Evolutionary conservation across 2,113 vertebrate genomes (phyloP), one percentile per base, ranked within the genome.

Genomic region (Hipposideros armiger): DNA sequence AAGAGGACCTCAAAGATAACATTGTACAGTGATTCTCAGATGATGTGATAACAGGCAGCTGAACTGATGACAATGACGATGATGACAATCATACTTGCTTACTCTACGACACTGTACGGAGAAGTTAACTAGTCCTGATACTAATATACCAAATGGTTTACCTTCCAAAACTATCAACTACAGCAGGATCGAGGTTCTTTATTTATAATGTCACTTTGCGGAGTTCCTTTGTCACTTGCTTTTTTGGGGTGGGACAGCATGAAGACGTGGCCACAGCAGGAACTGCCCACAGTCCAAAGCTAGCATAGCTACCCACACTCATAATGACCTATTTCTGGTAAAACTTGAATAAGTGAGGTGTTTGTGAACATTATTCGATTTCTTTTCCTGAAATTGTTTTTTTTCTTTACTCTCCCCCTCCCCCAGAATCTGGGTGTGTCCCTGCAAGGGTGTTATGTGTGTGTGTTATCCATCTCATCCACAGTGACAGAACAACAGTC

Each of bases 81-180:
- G 5, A 15, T 2, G 62, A n/a, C 3, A 1, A 11, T 19, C 1
- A 26, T 10, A 6, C 4, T 4, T 32, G 16, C 2, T 56, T 52
- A 17, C 1, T 47, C 32, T 7, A 2, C 13, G 30, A 45, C 28
- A 2, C 26, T 42, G 5, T 7, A 17, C 16, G 10, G 30, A 90
- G 50, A 60, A 88, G 50, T 26, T 64, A 62, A 15, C 45, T 42
- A 26, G 30, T 78, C 40, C 72, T 92, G 64, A 87, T 60, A 20
- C 30, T 13, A 42, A 45, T 2, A 36, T 7, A 10, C 28, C 19
- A 16, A 88, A 10, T 11, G 4, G 11, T 19, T 93, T 54, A 45
- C 70, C 36, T 96, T 64, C 15, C 30, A 88, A 95, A 50, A 19
- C 42, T 58, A n/a, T 54, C 52, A 26, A 0, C 54, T 8, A 67